phyloP scores from a whole-genome alignment of 1,140 invertebrate species.

The Heliconius himera region DNA sequence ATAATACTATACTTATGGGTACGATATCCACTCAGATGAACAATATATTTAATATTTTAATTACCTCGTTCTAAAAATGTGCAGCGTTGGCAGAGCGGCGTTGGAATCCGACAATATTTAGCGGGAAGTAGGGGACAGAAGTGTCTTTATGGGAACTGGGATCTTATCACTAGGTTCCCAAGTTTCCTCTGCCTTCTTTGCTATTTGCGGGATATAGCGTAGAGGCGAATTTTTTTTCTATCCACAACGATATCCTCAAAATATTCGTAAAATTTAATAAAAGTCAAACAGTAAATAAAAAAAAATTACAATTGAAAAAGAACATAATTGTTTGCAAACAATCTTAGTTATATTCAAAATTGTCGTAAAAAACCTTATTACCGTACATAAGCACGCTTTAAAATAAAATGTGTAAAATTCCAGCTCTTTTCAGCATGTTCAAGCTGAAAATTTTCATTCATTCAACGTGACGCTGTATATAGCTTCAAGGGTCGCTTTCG shows the following conservation, averaged over 20 bases:
- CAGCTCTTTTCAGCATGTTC: background rate
- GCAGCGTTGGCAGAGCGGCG: too few relatives aligned
- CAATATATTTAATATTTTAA: too few relatives aligned
- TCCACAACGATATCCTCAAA: background rate
- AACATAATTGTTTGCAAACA: background rate
- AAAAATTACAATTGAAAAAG: background rate
- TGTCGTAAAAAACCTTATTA: background rate
- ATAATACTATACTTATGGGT: too few relatives aligned
- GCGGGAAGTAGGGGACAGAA: too few relatives aligned
- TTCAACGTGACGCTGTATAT: background rate
- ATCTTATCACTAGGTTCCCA: too few relatives aligned
- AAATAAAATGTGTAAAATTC: background rate
- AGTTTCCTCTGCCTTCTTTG: too few relatives aligned
- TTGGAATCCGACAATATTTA: too few relatives aligned
- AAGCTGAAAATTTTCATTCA: conserved; percentile 1
- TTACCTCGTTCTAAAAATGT: too few relatives aligned
- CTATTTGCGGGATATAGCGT: too few relatives aligned
- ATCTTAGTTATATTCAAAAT: background rate
- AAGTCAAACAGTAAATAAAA: background rate
- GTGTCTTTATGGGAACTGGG: too few relatives aligned
- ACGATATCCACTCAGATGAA: too few relatives aligned
- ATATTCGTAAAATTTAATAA: background rate
- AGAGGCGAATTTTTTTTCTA: too few relatives aligned
- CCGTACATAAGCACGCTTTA: background rate
- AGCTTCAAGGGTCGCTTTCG: background rate